These are phyloP conservation scores for Drosophila meridionalis DNA, from an alignment of 2,888 invertebrate species.

Conservation along the genomic window DNA sequence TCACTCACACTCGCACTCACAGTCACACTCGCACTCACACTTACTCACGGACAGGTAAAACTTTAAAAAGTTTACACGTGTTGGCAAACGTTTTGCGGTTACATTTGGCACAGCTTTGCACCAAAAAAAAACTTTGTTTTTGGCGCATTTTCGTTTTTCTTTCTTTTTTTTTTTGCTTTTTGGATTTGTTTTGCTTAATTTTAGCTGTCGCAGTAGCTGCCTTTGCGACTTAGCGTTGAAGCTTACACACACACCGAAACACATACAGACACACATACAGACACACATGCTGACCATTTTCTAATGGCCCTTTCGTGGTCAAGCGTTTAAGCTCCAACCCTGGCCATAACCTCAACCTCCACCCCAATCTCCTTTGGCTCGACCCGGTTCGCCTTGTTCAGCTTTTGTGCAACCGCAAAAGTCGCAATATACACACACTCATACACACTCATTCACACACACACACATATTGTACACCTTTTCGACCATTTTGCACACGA, in stretches of 20 bases:
- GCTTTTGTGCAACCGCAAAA: constrained; percentile 75
- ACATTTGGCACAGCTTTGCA: constrained; percentile 41
- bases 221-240: constrained; percentile 49
- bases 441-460: constrained; percentile 17
- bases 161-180: constrained; percentile 19
- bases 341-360: constrained; percentile 54
- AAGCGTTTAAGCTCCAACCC: constrained; percentile 74
- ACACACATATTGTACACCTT: constrained; percentile 58
- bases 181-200: constrained; percentile 66
- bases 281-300: constrained; percentile 56
- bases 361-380: constrained; percentile 26
- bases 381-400: constrained; percentile 40
- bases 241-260: constrained; percentile 13
- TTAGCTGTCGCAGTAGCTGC: constrained; percentile 59
- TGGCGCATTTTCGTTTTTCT: constrained; percentile 1
- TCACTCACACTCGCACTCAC: constrained; percentile 13
- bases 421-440: constrained; percentile 52
- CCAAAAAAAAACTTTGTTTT: constrained; percentile 17
- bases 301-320: constrained; percentile 80
- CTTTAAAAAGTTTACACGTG: constrained; percentile 69
- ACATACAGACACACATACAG: constrained; percentile 7
- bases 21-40: constrained; percentile 9
- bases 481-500: constrained; percentile 78
- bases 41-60: constrained; percentile 23
- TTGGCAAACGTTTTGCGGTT: constrained; percentile 70